Conservation (phyloP, 2,797 vertebrate species). For the Eulemur rubriventer region DNA sequence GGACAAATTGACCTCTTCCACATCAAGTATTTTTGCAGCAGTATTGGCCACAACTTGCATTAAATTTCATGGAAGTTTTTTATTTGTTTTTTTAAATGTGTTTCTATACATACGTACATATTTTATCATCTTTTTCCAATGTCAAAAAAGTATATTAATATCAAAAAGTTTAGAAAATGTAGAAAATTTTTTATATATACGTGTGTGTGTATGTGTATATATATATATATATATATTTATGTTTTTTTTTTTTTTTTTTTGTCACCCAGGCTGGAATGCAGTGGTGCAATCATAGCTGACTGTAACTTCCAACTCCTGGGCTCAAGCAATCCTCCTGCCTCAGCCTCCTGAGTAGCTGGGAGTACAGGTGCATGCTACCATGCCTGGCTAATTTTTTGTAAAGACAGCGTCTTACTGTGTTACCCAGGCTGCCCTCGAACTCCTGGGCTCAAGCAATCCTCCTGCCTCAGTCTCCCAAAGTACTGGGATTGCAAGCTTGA, state of each 20-base stretch:
- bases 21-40: neutral
- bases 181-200: neutral
- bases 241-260: too few relatives aligned
- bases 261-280: neutral
- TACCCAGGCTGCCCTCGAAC: neutral
- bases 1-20: neutral
- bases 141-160: neutral
- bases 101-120: neutral
- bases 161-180: neutral
- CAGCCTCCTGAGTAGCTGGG: neutral
- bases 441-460: neutral
- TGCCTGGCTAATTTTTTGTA: neutral
- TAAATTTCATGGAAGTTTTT: neutral
- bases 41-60: neutral
- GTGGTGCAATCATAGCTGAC: neutral
- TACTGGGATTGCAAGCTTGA: too few relatives aligned
- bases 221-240: accelerated
- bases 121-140: neutral
- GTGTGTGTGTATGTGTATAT: too few relatives aligned
- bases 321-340: neutral
- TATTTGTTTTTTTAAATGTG: neutral
- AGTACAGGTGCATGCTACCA: neutral
- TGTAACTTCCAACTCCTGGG: neutral
- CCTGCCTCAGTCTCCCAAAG: too few relatives aligned
- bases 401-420: neutral